phyloP scores from a whole-genome alignment of 2,888 invertebrate species.

The Carterocephalus palaemon region DNA sequence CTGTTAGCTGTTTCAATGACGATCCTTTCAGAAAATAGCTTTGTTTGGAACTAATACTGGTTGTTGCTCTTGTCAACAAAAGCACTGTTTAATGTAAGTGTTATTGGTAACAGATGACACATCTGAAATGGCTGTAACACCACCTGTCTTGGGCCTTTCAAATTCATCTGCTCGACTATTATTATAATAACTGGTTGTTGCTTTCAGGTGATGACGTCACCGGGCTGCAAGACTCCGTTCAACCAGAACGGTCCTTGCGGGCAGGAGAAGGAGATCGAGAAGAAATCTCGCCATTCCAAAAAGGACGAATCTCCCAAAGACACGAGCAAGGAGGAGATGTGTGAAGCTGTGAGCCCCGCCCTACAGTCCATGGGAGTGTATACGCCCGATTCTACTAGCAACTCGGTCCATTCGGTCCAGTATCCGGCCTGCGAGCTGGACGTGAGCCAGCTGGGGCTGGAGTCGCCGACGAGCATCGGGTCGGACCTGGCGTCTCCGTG shows the following conservation, averaged over 20 bases:
- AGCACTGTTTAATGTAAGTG: too few species aligned
- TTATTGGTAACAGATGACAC: too few species aligned
- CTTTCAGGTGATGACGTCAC: slow-evolving; percentile 59
- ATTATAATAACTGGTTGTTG: too few species aligned
- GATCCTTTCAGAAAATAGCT: too few species aligned
- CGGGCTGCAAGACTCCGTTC: slow-evolving; percentile 58
- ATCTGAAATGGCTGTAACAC: too few species aligned
- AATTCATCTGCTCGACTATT: too few species aligned
- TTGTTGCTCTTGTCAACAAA: too few species aligned
- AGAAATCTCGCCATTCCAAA: slow-evolving; percentile 62
- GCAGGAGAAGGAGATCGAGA: slow-evolving; percentile 68
- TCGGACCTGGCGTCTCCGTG: slow-evolving; percentile 91
- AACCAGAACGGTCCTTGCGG: slow-evolving; percentile 61
- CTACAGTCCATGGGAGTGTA: slow-evolving; percentile 91
- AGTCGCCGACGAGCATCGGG: slow-evolving; percentile 93
- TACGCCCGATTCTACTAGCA: slow-evolving; percentile 90
- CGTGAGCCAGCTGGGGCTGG: slow-evolving; percentile 89
- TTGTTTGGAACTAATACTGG: too few species aligned
- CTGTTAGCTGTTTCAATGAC: too few species aligned
- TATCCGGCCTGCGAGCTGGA: slow-evolving; percentile 90
- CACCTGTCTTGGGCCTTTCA: too few species aligned
- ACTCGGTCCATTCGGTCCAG: slow-evolving; percentile 88
- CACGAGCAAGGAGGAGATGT: slow-evolving; percentile 62
- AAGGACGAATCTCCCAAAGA: slow-evolving; percentile 69
- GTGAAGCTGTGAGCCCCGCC: slow-evolving; percentile 76